These are phyloP conservation scores for Macquaria australasica DNA, from an alignment of 2,113 vertebrate genomes.

Conservation along the genomic window DNA sequence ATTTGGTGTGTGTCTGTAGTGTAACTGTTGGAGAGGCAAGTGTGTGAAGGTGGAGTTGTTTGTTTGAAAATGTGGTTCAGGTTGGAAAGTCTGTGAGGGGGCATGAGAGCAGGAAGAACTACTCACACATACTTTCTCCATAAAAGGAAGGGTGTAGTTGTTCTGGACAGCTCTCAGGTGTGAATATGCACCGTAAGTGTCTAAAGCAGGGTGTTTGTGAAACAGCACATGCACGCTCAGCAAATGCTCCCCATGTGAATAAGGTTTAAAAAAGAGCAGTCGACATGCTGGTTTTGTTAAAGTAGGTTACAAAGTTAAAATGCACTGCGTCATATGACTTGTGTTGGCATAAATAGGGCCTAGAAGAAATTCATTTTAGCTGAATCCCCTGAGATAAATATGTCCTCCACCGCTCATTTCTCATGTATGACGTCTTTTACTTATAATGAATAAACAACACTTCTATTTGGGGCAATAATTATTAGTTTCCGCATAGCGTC, in stretches of 20 bases:
- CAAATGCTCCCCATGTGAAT: slow-evolving; percentile 3
- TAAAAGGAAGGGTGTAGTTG: background rate
- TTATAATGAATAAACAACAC: slow-evolving; percentile 66
- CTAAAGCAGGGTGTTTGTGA: background rate
- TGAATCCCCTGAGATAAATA: slow-evolving; percentile 56
- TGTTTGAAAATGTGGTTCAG: background rate
- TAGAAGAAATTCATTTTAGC: slow-evolving; percentile 30
- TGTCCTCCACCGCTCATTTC: slow-evolving; percentile 41
- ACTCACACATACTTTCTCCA: background rate
- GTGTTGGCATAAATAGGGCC: slow-evolving; percentile 19
- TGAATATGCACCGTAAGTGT: background rate
- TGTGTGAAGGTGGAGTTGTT: background rate
- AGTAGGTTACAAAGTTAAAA: slow-evolving; percentile 52
- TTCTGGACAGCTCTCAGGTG: slow-evolving; percentile 9
- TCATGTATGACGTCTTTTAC: slow-evolving; percentile 58
- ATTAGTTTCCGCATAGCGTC: slow-evolving; percentile 63
- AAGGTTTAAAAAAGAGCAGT: background rate
- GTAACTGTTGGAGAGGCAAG: background rate
- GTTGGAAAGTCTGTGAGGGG: background rate
- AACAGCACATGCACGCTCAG: slow-evolving; percentile 28
- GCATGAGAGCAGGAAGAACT: background rate
- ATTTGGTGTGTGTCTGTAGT: background rate
- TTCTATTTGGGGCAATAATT: slow-evolving; percentile 69
- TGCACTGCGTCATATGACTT: slow-evolving; percentile 2
- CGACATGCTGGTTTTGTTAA: slow-evolving; percentile 21